Percentiles rank a stretch among this genome's conserved stretches.
phyloP scores from a whole-genome alignment of 2,888 invertebrate species.

The Drosophila kokeensis region DNA sequence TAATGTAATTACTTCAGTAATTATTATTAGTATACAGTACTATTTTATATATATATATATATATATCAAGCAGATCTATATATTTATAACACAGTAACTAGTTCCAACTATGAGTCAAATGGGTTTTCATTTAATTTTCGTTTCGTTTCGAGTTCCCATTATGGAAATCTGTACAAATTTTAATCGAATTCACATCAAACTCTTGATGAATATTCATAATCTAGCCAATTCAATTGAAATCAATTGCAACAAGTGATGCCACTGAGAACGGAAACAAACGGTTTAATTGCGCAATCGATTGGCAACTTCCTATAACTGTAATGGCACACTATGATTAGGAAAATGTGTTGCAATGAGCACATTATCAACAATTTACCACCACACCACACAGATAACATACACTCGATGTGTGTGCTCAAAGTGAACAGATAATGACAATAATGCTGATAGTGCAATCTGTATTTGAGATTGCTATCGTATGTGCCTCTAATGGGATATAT shows the following conservation, averaged over 20 bases:
- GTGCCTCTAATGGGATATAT: not conserved
- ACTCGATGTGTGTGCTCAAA: slow-evolving; percentile 9
- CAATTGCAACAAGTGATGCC: slow-evolving; percentile 1
- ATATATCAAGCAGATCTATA: too few relatives aligned
- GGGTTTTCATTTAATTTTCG: not conserved
- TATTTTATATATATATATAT: not conserved
- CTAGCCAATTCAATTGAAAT: not conserved
- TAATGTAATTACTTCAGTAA: not conserved
- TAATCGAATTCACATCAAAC: not conserved
- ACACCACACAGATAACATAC: slow-evolving; percentile 6
- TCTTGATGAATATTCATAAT: slow-evolving; percentile 4
- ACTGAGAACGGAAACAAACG: slow-evolving; percentile 41
- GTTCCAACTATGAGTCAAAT: not conserved
- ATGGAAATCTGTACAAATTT: not conserved
- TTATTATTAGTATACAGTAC: not conserved
- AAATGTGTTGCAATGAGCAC: slow-evolving; percentile 4
- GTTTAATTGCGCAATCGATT: slow-evolving; percentile 27
- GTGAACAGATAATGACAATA: slow-evolving; percentile 19
- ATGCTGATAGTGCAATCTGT: slow-evolving; percentile 24
- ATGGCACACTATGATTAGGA: slow-evolving; percentile 8
- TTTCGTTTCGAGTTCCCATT: not conserved
- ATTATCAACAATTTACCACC: slow-evolving; percentile 8
- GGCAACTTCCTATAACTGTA: slow-evolving; percentile 33
- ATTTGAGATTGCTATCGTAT: slow-evolving; percentile 13
- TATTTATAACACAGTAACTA: not conserved